Conservation (phyloP, 2,888 invertebrate species). For the Barypeithes pellucidus region DNA sequence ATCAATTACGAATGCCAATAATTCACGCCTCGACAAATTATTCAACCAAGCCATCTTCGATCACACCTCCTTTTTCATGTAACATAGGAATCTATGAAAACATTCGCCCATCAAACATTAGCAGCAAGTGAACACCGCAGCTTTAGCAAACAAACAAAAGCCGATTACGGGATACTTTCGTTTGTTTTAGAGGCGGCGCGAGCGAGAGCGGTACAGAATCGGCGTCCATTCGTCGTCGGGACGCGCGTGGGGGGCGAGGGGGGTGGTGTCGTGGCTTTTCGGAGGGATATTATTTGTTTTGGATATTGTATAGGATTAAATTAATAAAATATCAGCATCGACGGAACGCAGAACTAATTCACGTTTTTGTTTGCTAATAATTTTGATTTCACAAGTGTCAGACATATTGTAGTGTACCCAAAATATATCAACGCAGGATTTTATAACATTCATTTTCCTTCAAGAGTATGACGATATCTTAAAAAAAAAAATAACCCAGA, state of each 20-base stretch:
- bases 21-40: constrained; percentile 39
- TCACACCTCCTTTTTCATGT: constrained; percentile 52
- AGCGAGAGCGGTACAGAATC: constrained; percentile 39
- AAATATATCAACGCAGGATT: too few species aligned
- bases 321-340: too few species aligned
- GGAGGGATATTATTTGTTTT: constrained; percentile 10
- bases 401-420: too few species aligned
- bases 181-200: constrained; percentile 53
- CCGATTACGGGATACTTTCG: constrained; percentile 45
- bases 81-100: constrained; percentile 48
- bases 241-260: constrained; percentile 49
- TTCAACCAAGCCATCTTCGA: constrained; percentile 40
- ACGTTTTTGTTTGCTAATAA: too few species aligned
- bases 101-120: constrained; percentile 54
- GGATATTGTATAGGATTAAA: neutral
- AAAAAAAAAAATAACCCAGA: too few species aligned
- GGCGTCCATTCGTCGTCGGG: constrained; percentile 53
- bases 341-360: too few species aligned
- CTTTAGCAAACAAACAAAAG: constrained; percentile 46
- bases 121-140: constrained; percentile 47
- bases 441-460: too few species aligned
- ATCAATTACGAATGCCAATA: constrained; percentile 11
- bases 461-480: too few species aligned
- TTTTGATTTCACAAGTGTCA: too few species aligned
- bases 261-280: constrained; percentile 7